phyloP scores from a whole-genome alignment of 2,113 vertebrate species.

The Epinephelus fuscoguttatus region DNA sequence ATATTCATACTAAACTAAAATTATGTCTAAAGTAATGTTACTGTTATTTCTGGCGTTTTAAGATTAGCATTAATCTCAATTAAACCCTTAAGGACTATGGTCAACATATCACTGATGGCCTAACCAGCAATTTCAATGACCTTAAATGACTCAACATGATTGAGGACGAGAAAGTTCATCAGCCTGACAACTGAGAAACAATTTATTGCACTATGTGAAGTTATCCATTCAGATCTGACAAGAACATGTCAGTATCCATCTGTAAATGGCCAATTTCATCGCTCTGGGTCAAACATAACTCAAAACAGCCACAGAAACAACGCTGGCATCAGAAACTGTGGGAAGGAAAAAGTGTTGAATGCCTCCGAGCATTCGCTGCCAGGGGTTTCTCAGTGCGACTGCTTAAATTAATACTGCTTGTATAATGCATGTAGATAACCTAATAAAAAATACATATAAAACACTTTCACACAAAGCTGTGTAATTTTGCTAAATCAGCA shows the following conservation, averaged over 20 bases:
- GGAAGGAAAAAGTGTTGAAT: not conserved
- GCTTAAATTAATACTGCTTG: slow-evolving; percentile 6
- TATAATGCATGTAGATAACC: not conserved
- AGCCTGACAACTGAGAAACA: slow-evolving; percentile 36
- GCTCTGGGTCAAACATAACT: slow-evolving; percentile 29
- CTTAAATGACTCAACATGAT: slow-evolving; percentile 34
- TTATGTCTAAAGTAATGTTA: not conserved
- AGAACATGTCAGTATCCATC: not conserved
- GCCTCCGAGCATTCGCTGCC: slow-evolving; percentile 4
- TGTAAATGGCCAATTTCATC: slow-evolving; percentile 43
- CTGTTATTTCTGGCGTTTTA: not conserved
- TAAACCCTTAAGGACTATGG: not conserved
- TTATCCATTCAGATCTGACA: slow-evolving; percentile 40
- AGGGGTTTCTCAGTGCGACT: not conserved
- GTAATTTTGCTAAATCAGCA: slow-evolving; percentile 15
- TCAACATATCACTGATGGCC: not conserved
- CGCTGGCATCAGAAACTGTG: not conserved
- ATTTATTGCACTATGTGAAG: slow-evolving; percentile 18
- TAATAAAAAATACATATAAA: not conserved
- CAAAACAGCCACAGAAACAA: slow-evolving; percentile 28
- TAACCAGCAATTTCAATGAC: slow-evolving; percentile 15
- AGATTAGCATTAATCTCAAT: not conserved
- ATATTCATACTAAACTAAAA: not conserved
- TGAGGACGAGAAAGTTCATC: slow-evolving; percentile 21
- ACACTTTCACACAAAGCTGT: slow-evolving; percentile 3